Percentiles rank a stretch among this genome's conserved stretches.
Conservation (phyloP, 2,113 vertebrate species). For the Hymenochirus boettgeri region DNA sequence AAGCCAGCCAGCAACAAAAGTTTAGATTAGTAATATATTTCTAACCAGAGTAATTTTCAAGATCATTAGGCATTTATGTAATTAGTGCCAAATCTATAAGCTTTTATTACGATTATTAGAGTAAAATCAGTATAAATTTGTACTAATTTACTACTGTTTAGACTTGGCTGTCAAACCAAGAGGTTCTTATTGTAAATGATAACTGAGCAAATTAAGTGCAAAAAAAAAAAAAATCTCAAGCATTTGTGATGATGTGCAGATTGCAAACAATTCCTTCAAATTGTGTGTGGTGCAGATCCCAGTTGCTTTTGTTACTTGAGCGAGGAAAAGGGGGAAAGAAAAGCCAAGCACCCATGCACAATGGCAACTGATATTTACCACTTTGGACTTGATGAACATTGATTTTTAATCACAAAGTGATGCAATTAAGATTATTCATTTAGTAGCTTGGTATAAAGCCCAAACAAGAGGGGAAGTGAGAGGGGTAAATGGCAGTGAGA, state of each 20-base stretch:
- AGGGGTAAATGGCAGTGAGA: conserved; percentile 62
- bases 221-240: conserved; percentile 67
- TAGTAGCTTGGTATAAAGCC: conserved; percentile 73
- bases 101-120: conserved; percentile 90
- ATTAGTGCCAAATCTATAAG: conserved; percentile 89
- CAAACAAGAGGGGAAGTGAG: conserved; percentile 55
- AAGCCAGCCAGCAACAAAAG: conserved; percentile 88
- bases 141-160: conserved; percentile 90
- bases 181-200: conserved; percentile 87
- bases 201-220: conserved; percentile 88
- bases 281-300: conserved; percentile 72
- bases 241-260: conserved; percentile 76
- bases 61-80: conserved; percentile 91
- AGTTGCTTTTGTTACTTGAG: conserved; percentile 65
- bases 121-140: conserved; percentile 92
- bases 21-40: conserved; percentile 93
- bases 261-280: conserved; percentile 75
- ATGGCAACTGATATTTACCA: conserved; percentile 73
- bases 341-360: conserved; percentile 59
- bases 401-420: conserved; percentile 87
- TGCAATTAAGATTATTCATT: conserved; percentile 92
- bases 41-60: conserved; percentile 89
- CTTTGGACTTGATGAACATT: conserved; percentile 78
- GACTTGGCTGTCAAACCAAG: conserved; percentile 81
- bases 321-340: conserved; percentile 53